A percentile compares a stretch with the other conserved stretches of the same genome.
Evolutionary conservation across 2,797 vertebrate genomes (phyloP).

Genomic region (Myiotriccus ornatus): DNA sequence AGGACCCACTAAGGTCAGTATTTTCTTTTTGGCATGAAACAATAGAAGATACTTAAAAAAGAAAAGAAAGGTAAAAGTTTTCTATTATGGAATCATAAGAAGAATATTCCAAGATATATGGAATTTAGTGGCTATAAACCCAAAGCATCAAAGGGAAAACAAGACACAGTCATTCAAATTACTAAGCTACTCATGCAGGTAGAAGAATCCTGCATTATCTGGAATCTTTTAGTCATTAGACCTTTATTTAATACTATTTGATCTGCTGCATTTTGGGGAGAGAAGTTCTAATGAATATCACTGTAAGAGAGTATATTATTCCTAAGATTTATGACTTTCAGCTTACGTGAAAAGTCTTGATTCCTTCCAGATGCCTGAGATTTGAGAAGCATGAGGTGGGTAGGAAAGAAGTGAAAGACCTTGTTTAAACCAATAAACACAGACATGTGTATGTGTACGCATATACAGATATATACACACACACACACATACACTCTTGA

Average conservation of each 20-base stretch:
- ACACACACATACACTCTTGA: background rate
- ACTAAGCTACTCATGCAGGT: background rate
- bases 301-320: background rate
- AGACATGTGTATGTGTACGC: background rate
- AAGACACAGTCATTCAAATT: background rate
- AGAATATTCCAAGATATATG: background rate
- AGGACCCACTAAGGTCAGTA: background rate
- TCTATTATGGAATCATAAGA: background rate
- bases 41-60: background rate
- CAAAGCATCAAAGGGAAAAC: background rate
- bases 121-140: background rate
- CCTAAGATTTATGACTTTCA: background rate
- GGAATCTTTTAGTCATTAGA: background rate
- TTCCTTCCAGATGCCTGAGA: constrained; percentile 9
- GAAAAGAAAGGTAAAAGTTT: background rate
- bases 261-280: background rate
- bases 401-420: background rate
- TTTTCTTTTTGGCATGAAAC: background rate
- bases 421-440: background rate
- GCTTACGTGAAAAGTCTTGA: background rate
- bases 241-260: background rate
- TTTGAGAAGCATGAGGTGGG: background rate
- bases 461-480: background rate
- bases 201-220: background rate
- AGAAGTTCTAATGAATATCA: background rate